Conservation (phyloP, 64 coral and sea anemone genomes). For the Montipora capricornis region DNA sequence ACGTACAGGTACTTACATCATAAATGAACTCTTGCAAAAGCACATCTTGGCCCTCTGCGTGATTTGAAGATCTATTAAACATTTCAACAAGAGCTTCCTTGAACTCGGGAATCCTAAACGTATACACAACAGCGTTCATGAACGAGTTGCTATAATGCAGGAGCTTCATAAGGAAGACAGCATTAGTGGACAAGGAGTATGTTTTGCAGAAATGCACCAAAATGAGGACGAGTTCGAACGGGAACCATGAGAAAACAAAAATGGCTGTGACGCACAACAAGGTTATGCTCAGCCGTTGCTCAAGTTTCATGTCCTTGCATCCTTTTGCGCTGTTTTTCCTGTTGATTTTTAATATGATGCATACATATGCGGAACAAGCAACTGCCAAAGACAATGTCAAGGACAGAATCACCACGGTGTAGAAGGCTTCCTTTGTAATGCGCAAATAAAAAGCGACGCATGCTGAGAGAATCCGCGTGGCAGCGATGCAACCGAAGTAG, state of each 20-base stretch:
- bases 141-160: slow-evolving; percentile 74
- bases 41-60: neutral
- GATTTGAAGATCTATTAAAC: neutral
- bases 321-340: slow-evolving; percentile 32
- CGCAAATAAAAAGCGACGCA: slow-evolving; percentile 25
- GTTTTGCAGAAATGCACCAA: slow-evolving; percentile 60
- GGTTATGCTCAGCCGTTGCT: slow-evolving; percentile 40
- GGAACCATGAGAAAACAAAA: slow-evolving; percentile 54
- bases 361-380: neutral
- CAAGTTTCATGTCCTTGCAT: slow-evolving; percentile 31
- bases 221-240: slow-evolving; percentile 62
- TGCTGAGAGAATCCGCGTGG: slow-evolving; percentile 45
- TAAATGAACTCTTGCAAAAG: slow-evolving; percentile 10
- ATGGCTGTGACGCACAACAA: slow-evolving; percentile 41
- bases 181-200: neutral
- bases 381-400: slow-evolving; percentile 30
- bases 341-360: slow-evolving; percentile 22
- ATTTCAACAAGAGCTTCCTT: slow-evolving; percentile 32
- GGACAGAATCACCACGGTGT: slow-evolving; percentile 36
- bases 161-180: slow-evolving; percentile 44
- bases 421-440: slow-evolving; percentile 28
- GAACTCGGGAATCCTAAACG: slow-evolving; percentile 67
- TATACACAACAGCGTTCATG: slow-evolving; percentile 55
- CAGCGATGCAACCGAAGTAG: slow-evolving; percentile 32
- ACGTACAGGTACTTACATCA: slow-evolving; percentile 7